Evolutionary conservation across 1,140 invertebrate species (phyloP).

Genomic region (Drosophila subpulchrella): DNA sequence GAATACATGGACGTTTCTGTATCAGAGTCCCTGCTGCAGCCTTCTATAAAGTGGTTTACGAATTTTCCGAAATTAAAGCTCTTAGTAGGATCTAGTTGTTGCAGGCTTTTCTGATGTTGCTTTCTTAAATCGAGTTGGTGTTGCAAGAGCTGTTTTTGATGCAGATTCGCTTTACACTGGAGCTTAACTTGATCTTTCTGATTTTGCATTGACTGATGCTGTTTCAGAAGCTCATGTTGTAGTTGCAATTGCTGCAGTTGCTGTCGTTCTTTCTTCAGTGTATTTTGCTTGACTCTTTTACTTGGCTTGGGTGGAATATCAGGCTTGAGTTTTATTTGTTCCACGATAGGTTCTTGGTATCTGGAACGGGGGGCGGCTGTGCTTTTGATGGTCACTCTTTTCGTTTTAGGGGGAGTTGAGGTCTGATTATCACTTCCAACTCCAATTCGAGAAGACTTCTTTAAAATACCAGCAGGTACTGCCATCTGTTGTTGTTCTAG

Average conservation of each 20-base stretch:
- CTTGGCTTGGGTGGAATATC: slow-evolving; percentile 4
- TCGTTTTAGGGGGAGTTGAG: neutral
- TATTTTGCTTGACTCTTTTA: neutral
- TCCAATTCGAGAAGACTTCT: neutral
- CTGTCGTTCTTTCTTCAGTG: slow-evolving; percentile 4
- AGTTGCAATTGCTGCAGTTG: slow-evolving; percentile 13
- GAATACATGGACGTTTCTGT: neutral
- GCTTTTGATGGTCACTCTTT: slow-evolving; percentile 5
- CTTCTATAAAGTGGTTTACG: slow-evolving; percentile 13
- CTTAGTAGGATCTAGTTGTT: neutral
- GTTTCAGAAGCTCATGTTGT: slow-evolving; percentile 6
- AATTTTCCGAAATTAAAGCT: slow-evolving; percentile 40
- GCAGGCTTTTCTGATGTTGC: neutral
- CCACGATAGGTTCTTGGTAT: neutral
- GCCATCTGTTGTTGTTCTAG: slow-evolving; percentile 6
- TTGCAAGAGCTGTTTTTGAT: neutral
- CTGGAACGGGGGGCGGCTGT: no score
- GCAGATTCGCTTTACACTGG: no score
- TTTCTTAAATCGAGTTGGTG: neutral
- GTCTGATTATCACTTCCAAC: neutral
- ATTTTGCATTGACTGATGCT: neutral
- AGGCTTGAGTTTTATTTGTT: slow-evolving; percentile 2
- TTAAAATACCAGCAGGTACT: slow-evolving; percentile 23
- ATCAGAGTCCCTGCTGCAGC: neutral
- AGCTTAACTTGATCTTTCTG: neutral